Conservation (phyloP, 2,888 invertebrate genomes). For the Eupithecia dodoneata region DNA sequence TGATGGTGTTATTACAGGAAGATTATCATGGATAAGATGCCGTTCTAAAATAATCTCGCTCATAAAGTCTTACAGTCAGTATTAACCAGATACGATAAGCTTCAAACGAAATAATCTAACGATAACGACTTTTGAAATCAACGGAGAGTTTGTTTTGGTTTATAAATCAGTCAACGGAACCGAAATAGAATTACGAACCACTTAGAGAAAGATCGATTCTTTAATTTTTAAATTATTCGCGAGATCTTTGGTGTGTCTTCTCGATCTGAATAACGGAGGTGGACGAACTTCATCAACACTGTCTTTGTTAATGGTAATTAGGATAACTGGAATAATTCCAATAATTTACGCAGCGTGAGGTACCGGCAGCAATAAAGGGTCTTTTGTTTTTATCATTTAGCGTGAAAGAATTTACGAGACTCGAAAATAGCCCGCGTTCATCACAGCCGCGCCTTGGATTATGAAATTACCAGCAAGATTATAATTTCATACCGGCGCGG, state of each 20-base stretch:
- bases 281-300: conserved; percentile 26
- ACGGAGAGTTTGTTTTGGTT: conserved; percentile 22
- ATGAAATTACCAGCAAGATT: conserved; percentile 37
- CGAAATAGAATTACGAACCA: conserved; percentile 14
- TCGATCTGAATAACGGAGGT: conserved; percentile 23
- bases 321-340: conserved; percentile 30
- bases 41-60: conserved; percentile 3
- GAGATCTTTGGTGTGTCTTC: conserved; percentile 7
- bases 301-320: conserved; percentile 37
- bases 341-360: conserved; percentile 16
- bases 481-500: conserved; percentile 41
- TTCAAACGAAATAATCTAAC: conserved; percentile 19
- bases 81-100: conserved; percentile 20
- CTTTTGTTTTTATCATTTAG: conserved; percentile 56
- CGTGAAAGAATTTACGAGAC: conserved; percentile 49
- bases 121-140: conserved; percentile 12
- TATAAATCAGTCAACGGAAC: conserved; percentile 25
- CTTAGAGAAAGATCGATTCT: conserved; percentile 9
- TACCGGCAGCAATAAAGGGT: conserved; percentile 12
- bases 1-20: background rate
- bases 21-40: background rate
- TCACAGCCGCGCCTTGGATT: conserved; percentile 32
- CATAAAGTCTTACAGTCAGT: conserved; percentile 1
- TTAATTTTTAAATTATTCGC: conserved; percentile 7
- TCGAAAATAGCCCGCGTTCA: conserved; percentile 37